Percentiles rank a stretch among this genome's conserved stretches.
phyloP scores from a whole-genome alignment of 1,140 invertebrate genomes.

The Coenobita brevimanus region DNA sequence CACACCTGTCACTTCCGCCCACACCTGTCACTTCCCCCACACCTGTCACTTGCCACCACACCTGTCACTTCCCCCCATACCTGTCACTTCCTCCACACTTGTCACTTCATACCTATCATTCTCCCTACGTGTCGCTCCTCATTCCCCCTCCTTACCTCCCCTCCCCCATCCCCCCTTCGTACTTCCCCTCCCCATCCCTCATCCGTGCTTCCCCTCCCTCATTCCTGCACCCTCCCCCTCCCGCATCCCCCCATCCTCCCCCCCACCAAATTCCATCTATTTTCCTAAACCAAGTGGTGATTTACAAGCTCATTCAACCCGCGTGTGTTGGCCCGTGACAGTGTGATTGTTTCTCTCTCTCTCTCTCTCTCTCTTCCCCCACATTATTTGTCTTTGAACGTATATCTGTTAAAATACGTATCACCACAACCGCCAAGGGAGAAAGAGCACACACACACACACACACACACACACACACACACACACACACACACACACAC shows the following conservation, averaged over 20 bases:
- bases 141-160: not conserved
- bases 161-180: not conserved
- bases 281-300: too few species aligned
- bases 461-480: too few species aligned
- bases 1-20: too few species aligned
- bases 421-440: too few species aligned
- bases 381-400: not conserved
- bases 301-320: too few species aligned
- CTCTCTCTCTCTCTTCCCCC: not conserved
- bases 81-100: too few species aligned
- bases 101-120: not conserved
- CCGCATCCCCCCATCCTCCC: not conserved
- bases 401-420: too few species aligned
- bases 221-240: not conserved
- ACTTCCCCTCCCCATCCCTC: not conserved
- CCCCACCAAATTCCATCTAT: too few species aligned
- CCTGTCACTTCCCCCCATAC: too few species aligned
- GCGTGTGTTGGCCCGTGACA: too few species aligned
- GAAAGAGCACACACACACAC: not conserved
- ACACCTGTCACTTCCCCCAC: too few species aligned
- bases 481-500: slow-evolving; percentile 2
- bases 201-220: not conserved
- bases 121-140: not conserved
- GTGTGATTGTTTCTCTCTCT: not conserved
- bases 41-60: too few species aligned